Conservation (phyloP, 2,888 invertebrate species). For the Prosopocoilus inquinatus region DNA sequence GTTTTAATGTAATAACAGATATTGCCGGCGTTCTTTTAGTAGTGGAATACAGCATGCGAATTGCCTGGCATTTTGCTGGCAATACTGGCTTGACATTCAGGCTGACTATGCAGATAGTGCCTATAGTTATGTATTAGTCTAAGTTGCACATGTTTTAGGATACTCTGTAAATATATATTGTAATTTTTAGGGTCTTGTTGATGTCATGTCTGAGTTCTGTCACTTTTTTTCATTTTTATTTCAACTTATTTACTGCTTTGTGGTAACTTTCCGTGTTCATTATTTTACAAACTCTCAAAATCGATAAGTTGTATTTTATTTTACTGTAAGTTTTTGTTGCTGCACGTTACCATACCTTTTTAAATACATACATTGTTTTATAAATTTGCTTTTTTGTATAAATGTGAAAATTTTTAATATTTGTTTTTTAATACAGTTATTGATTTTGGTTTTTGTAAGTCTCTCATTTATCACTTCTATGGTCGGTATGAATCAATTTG, state of each 20-base stretch:
- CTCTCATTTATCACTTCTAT: too few relatives aligned
- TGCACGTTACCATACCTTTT: too few relatives aligned
- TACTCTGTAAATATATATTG: slow-evolving; percentile 37
- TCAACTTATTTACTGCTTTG: too few relatives aligned
- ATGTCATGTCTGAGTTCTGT: too few relatives aligned
- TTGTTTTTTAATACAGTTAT: too few relatives aligned
- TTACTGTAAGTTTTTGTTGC: too few relatives aligned
- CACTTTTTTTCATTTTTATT: too few relatives aligned
- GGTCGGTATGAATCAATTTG: too few relatives aligned
- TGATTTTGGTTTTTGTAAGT: too few relatives aligned
- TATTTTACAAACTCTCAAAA: neutral
- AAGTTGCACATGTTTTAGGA: slow-evolving; percentile 40
- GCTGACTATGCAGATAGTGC: slow-evolving; percentile 46
- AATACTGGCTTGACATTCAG: slow-evolving; percentile 24
- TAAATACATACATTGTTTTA: too few relatives aligned
- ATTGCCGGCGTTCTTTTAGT: slow-evolving; percentile 18
- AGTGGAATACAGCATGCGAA: neutral
- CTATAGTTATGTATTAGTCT: slow-evolving; percentile 45
- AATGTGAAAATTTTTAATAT: too few relatives aligned
- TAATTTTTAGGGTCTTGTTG: slow-evolving; percentile 24
- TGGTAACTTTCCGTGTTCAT: neutral
- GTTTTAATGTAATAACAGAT: slow-evolving; percentile 24
- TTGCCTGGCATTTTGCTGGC: slow-evolving; percentile 5
- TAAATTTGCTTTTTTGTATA: too few relatives aligned
- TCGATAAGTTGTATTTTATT: neutral